phyloP scores from a whole-genome alignment of 2,113 vertebrate species.

The Pandion haliaetus region DNA sequence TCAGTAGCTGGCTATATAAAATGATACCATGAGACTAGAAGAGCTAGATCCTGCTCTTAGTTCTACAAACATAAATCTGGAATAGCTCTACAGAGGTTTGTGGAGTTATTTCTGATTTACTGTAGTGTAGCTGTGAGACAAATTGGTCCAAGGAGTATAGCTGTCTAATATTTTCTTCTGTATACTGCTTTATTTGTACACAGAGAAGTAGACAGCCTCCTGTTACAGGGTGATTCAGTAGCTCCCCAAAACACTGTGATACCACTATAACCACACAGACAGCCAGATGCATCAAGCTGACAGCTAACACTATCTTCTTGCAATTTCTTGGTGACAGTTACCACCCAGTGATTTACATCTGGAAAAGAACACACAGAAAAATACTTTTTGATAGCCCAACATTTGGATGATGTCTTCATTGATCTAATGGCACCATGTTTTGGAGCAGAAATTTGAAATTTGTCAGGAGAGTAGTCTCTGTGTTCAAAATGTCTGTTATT shows the following conservation, averaged over 20 bases:
- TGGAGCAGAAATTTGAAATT: background rate
- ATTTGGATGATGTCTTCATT: background rate
- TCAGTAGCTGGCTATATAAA: background rate
- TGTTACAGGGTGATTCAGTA: slow-evolving; percentile 7
- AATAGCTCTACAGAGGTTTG: slow-evolving; percentile 12
- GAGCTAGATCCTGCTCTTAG: background rate
- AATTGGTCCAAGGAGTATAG: background rate
- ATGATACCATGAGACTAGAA: background rate
- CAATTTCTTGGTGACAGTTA: background rate
- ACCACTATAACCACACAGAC: background rate
- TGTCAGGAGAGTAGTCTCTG: background rate
- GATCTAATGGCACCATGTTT: background rate
- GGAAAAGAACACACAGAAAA: background rate
- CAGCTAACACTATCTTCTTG: background rate
- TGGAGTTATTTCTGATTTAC: slow-evolving; percentile 25
- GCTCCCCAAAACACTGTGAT: background rate
- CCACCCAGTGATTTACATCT: background rate
- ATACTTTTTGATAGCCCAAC: background rate
- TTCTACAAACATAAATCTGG: background rate
- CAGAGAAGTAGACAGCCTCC: background rate
- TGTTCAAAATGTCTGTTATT: background rate
- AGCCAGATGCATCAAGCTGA: background rate
- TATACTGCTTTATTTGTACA: background rate
- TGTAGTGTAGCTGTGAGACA: background rate
- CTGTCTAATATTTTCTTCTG: slow-evolving; percentile 18